These are phyloP conservation scores for Apoda limacodes DNA, from an alignment of 2,888 invertebrate genomes.

Conservation along the genomic window DNA sequence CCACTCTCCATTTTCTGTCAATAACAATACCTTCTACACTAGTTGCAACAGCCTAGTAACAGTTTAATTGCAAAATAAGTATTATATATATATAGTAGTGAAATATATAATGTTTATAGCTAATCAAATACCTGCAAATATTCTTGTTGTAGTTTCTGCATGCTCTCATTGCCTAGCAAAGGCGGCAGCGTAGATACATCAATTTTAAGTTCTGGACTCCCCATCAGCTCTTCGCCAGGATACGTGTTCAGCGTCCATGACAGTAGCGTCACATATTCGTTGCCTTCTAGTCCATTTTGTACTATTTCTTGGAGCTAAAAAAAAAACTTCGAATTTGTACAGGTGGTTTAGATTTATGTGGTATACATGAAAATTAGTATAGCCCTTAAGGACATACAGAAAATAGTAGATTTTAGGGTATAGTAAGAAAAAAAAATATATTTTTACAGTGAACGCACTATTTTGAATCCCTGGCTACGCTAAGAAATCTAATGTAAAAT, in stretches of 20 bases:
- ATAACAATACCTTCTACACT: constrained; percentile 3
- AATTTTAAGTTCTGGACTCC: constrained; percentile 85
- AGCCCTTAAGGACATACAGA: too few species aligned
- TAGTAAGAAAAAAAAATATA: not conserved
- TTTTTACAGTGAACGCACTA: too few species aligned
- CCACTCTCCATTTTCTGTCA: constrained; percentile 85
- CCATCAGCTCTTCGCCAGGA: constrained; percentile 87
- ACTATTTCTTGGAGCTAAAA: constrained; percentile 87
- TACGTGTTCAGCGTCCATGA: constrained; percentile 96
- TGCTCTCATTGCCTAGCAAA: constrained; percentile 78
- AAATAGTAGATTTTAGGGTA: too few species aligned
- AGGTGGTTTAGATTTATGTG: too few species aligned
- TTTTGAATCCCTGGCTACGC: too few species aligned
- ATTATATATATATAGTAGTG: too few species aligned
- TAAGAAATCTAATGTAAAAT: too few species aligned
- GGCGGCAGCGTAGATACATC: constrained; percentile 79
- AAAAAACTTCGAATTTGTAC: too few species aligned
- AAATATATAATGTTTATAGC: not conserved
- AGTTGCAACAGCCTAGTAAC: too few species aligned
- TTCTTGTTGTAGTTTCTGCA: constrained; percentile 83
- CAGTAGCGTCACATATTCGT: constrained; percentile 94
- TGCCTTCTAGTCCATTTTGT: constrained; percentile 90
- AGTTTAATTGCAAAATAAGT: too few species aligned
- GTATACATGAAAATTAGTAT: too few species aligned
- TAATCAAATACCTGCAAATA: constrained; percentile 73